Percentiles rank a stretch among this genome's conserved stretches.
Conservation (phyloP, 2,113 vertebrate species). For the Poeciliopsis occidentalis region DNA sequence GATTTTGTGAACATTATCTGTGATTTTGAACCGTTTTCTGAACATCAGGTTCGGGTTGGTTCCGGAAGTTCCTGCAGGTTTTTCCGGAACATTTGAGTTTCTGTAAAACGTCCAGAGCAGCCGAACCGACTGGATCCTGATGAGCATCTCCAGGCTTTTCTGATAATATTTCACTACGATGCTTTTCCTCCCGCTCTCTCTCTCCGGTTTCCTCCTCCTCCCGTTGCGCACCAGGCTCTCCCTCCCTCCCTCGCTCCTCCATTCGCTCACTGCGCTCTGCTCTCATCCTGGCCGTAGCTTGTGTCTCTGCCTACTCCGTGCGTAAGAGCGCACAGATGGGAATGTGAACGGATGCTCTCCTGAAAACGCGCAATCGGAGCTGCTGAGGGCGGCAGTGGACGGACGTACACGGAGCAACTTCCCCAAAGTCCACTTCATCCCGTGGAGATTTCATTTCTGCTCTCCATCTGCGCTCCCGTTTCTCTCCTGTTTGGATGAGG, state of each 20-base stretch:
- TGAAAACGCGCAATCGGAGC: slow-evolving; percentile 41
- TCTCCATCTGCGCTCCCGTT: not conserved
- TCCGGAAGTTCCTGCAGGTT: too few relatives aligned
- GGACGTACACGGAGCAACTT: slow-evolving; percentile 30
- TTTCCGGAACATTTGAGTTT: too few relatives aligned
- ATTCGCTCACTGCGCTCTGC: slow-evolving; percentile 75
- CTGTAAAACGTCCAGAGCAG: not conserved
- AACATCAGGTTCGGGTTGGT: too few relatives aligned
- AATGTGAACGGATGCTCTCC: slow-evolving; percentile 52
- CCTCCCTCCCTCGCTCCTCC: slow-evolving; percentile 71
- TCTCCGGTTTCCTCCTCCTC: slow-evolving; percentile 47
- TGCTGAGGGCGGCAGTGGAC: slow-evolving; percentile 15
- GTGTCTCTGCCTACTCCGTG: slow-evolving; percentile 65
- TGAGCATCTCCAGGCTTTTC: slow-evolving; percentile 30
- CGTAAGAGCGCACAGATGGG: slow-evolving; percentile 75
- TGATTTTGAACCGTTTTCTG: too few relatives aligned
- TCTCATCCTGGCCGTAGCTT: slow-evolving; percentile 64
- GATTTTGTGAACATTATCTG: too few relatives aligned
- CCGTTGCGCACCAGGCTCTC: slow-evolving; percentile 67
- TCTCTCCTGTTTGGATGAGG: slow-evolving; percentile 37
- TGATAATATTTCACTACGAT: slow-evolving; percentile 40
- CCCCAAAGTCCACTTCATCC: slow-evolving; percentile 14
- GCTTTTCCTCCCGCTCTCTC: slow-evolving; percentile 9
- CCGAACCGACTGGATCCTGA: slow-evolving; percentile 21
- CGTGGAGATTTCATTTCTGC: not conserved